A percentile compares a stretch with the other conserved stretches of the same genome.
These are phyloP conservation scores for Dendrolimus kikuchii DNA, from an alignment of 1,140 invertebrate genomes.

Conservation along the genomic window DNA sequence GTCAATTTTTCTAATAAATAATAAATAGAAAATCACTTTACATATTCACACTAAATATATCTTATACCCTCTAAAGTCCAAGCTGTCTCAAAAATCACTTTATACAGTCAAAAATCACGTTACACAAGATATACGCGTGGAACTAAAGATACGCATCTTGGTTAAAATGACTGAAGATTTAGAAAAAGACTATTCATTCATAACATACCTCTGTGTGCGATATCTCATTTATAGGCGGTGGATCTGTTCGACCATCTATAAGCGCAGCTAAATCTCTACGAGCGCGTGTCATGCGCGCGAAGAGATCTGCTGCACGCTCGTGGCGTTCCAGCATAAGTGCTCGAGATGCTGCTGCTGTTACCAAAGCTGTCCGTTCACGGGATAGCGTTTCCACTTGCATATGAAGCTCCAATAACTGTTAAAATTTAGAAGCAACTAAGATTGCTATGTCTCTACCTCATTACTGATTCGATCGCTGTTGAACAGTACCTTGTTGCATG, in stretches of 20 bases:
- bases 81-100: no score
- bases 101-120: no score
- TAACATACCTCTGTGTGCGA: constrained; percentile 27
- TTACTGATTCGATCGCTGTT: no score
- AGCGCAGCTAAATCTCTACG: constrained; percentile 35
- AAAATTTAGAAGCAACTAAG: neutral
- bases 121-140: no score
- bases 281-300: constrained; percentile 37
- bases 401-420: constrained; percentile 43
- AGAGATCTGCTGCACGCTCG: constrained; percentile 49
- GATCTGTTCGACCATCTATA: constrained; percentile 25
- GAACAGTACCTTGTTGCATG: no score
- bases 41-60: no score
- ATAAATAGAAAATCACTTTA: no score
- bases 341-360: constrained; percentile 46
- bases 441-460: no score
- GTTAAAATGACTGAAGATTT: constrained; percentile 3
- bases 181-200: neutral
- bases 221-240: constrained; percentile 18
- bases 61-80: no score
- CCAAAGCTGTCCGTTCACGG: constrained; percentile 43
- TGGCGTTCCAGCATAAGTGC: constrained; percentile 57
- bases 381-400: constrained; percentile 52
- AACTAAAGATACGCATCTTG: no score
- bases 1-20: no score